Conservation (phyloP, 2,113 vertebrate species). For the Leiothrix lutea region DNA sequence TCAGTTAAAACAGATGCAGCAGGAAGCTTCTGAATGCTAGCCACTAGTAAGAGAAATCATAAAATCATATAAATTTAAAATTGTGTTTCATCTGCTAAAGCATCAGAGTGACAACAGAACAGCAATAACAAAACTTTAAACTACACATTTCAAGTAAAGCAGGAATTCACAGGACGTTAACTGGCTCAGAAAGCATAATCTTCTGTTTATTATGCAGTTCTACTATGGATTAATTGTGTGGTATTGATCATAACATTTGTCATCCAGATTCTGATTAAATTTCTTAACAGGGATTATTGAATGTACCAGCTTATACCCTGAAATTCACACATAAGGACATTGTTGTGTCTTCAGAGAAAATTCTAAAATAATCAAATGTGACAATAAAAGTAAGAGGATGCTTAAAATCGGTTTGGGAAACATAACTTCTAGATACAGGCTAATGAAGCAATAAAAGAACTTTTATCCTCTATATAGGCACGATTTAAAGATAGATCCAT, state of each 20-base stretch:
- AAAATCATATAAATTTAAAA: background rate
- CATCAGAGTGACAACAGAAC: background rate
- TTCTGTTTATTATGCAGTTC: background rate
- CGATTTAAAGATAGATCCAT: background rate
- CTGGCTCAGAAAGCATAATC: background rate
- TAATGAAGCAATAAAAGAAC: slow-evolving; percentile 17
- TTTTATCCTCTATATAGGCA: background rate
- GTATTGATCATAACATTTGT: background rate
- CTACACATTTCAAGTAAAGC: background rate
- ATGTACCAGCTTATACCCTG: background rate
- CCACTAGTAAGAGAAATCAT: slow-evolving; percentile 80
- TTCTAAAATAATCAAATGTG: slow-evolving; percentile 51
- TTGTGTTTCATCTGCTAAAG: background rate
- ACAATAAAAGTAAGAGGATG: slow-evolving; percentile 39
- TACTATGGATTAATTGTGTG: background rate
- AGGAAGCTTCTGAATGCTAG: slow-evolving; percentile 97
- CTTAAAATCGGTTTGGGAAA: slow-evolving; percentile 15
- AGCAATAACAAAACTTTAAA: background rate
- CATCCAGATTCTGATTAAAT: background rate
- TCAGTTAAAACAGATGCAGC: slow-evolving; percentile 95
- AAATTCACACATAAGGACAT: slow-evolving; percentile 19
- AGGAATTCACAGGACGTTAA: background rate
- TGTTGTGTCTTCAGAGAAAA: slow-evolving; percentile 3
- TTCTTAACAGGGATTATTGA: slow-evolving; percentile 26
- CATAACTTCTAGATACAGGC: background rate